A percentile compares a stretch with the other conserved stretches of the same genome.
These are phyloP conservation scores for Protaetia brevitarsis DNA, from an alignment of 1,140 invertebrate species.

Conservation along the genomic window DNA sequence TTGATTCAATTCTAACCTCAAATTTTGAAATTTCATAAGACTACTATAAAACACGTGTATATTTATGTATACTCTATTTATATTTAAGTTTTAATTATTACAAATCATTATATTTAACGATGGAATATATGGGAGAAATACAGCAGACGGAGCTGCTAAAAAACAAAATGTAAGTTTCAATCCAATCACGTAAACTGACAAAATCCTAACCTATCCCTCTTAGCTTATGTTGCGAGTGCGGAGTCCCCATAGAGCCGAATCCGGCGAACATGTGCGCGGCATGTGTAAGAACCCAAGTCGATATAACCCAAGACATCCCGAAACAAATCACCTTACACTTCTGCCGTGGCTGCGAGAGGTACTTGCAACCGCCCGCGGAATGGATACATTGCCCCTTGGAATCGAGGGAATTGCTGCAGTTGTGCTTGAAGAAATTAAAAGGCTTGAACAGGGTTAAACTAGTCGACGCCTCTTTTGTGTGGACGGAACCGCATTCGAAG, in stretches of 20 bases:
- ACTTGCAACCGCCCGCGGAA: constrained; percentile 87
- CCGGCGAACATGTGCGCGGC: constrained; percentile 96
- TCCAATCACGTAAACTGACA: neutral
- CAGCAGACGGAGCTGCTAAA: neutral
- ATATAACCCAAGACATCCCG: constrained; percentile 95
- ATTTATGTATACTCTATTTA: too few species aligned
- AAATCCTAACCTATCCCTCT: constrained; percentile 37
- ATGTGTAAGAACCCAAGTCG: constrained; percentile 85
- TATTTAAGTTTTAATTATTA: too few species aligned
- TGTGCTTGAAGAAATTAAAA: constrained; percentile 94
- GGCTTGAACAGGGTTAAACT: constrained; percentile 86
- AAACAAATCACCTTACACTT: constrained; percentile 89
- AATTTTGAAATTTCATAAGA: too few species aligned
- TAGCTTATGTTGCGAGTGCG: constrained; percentile 80
- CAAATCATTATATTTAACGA: too few species aligned
- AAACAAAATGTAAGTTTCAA: constrained; percentile 28
- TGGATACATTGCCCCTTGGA: constrained; percentile 90
- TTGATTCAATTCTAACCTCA: too few species aligned
- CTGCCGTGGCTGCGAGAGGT: constrained; percentile 91
- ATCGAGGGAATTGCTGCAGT: constrained; percentile 85
- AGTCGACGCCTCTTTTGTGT: constrained; percentile 94
- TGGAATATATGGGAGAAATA: constrained; percentile 19
- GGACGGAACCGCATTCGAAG: constrained; percentile 99
- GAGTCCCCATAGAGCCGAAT: constrained; percentile 84
- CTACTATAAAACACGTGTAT: too few species aligned